Base-by-base conservation (phyloP, 2,888 invertebrate genomes). In the Dryomyza anilis region DNA sequence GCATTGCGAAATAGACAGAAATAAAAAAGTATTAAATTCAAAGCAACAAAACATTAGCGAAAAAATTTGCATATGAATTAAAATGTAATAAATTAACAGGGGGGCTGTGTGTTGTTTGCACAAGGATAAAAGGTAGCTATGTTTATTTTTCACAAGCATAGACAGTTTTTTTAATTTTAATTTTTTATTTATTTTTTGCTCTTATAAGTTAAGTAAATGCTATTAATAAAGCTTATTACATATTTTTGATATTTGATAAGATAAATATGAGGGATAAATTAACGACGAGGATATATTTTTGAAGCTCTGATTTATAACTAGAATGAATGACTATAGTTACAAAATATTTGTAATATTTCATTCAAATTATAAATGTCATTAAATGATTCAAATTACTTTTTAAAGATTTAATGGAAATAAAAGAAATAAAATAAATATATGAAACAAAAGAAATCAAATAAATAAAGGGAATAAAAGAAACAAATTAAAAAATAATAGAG, bases 221-320 rank as follows among this genome's bases (percentile, higher is more conserved):
- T 75, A 72, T 76, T 76, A 74, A 74, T 76, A 78, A n/a, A 78
- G 76, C 76, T 73, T 70, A 76, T 80, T 74, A 76, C 74, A 74
- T 78, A 80, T 78, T 79, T 72, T 80, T 78, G 65, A 75, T 74
- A 71, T 73, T 72, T 50, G 52, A 43, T 39, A n/a, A 39, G 39
- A 3, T 39, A 39, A 39, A 39, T 50, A 50, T 43, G 43, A 10
- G 16, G 6, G 50, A 8, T 19, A 12, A 70, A 65, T 56, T 63
- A 30, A 4, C 0, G 23, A 33, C 7, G 14, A n/a, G 3, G 23
- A 56, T 19, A 6, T 27, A 30, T 55, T 21, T 21, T 55, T 55
- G 19, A n/a, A n/a, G n/a, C n/a, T n/a, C n/a, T n/a, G n/a, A n/a
- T n/a, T n/a, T n/a, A n/a, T n/a, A n/a, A n/a, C n/a, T n/a, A n/a